These are phyloP conservation scores for Myripristis jacobus DNA, from an alignment of 2,797 vertebrate species.

Conservation along the genomic window DNA sequence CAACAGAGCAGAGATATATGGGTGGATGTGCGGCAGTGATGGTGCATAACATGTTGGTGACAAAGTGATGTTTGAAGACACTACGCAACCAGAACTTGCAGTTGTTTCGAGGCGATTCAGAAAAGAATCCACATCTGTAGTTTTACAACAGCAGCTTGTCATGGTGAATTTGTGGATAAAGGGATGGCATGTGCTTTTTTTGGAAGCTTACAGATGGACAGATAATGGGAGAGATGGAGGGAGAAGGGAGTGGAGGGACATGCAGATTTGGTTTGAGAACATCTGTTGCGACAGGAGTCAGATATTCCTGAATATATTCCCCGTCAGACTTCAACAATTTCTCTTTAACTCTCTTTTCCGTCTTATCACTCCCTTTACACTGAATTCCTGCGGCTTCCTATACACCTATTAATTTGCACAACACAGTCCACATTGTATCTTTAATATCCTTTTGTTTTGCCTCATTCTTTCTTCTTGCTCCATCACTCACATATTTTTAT, in stretches of 20 bases:
- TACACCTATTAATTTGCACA: constrained; percentile 9
- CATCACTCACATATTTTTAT: neutral
- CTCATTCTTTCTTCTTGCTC: constrained; percentile 6
- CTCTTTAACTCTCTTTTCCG: neutral
- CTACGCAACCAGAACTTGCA: constrained; percentile 14
- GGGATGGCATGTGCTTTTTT: constrained; percentile 21
- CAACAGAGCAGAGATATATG: constrained; percentile 45
- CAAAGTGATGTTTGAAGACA: constrained; percentile 4
- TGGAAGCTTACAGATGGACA: constrained; percentile 11
- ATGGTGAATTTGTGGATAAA: neutral
- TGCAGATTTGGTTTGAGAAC: constrained; percentile 41
- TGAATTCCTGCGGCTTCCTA: constrained; percentile 2
- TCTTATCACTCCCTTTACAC: constrained; percentile 1
- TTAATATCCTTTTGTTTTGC: constrained; percentile 10
- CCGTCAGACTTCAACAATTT: constrained; percentile 10
- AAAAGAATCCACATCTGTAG: constrained; percentile 37
- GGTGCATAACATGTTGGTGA: constrained; percentile 16
- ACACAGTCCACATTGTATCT: neutral
- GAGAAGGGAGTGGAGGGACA: constrained; percentile 9
- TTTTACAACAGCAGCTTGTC: constrained; percentile 31
- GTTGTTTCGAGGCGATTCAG: constrained; percentile 36
- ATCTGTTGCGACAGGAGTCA: constrained; percentile 37
- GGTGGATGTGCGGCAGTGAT: constrained; percentile 33
- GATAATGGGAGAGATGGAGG: constrained; percentile 34
- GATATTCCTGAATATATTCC: constrained; percentile 44